phyloP scores from a whole-genome alignment of 1,140 invertebrate species.

The Papilio xuthus region DNA sequence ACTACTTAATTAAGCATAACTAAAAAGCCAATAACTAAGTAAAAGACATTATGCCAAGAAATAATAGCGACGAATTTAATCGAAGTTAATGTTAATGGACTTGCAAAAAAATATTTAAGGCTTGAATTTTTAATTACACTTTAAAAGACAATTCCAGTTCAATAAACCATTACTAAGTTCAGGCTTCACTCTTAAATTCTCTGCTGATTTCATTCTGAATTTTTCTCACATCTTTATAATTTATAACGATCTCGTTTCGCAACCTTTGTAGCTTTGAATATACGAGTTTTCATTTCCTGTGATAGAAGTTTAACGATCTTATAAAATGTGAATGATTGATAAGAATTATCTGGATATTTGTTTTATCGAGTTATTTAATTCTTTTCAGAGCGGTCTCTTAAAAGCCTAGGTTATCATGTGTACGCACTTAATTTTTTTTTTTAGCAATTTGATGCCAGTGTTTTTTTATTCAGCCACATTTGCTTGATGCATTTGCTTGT shows the following conservation, averaged over 20 bases:
- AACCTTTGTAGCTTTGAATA: conserved; percentile 16
- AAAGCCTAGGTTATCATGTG: background rate
- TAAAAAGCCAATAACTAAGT: too few relatives aligned
- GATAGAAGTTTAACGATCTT: conserved; percentile 24
- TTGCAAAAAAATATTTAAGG: conserved; percentile 2
- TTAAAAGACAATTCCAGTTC: conserved; percentile 2
- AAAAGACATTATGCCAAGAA: background rate
- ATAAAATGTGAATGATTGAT: conserved; percentile 25
- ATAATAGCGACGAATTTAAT: background rate
- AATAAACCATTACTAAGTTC: background rate
- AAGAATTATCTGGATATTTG: conserved; percentile 7
- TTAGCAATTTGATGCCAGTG: background rate
- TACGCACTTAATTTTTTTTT: background rate
- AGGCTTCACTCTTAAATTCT: background rate
- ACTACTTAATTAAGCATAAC: too few relatives aligned
- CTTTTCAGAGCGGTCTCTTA: background rate
- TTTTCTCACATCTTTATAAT: conserved; percentile 11
- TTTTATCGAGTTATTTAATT: conserved; percentile 15
- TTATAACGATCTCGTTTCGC: conserved; percentile 12
- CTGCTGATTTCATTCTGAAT: conserved; percentile 6
- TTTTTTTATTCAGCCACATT: background rate
- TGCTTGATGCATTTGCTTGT: background rate
- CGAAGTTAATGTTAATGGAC: background rate
- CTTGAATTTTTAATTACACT: conserved; percentile 18
- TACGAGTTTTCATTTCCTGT: conserved; percentile 7